Base-by-base conservation (phyloP, 1,140 invertebrate species). In the Trichonephila clavipes region DNA sequence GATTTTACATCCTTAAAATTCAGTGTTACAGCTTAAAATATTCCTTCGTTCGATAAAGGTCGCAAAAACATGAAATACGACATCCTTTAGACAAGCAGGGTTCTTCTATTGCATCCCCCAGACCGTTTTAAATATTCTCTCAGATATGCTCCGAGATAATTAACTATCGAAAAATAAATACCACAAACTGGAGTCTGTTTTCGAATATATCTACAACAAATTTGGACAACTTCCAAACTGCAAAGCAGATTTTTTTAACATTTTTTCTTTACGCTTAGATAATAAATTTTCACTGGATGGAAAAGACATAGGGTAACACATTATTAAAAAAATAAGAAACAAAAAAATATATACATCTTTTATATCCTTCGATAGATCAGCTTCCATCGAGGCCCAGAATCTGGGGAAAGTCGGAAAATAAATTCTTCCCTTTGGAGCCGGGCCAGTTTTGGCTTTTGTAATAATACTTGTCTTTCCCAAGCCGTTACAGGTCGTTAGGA, bases 401-500 rank as follows among this genome's bases (percentile, higher is more conserved):
- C 72, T 7, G 28, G 34, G 34, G 40, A 77, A 77, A 77, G 18
- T 16, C 28, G 14, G 34, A 18, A 51, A 24, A 58, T 58, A 83
- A 83, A 58, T 83, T 83, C 24, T n/a, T 8, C 4, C 8, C 51
- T 14, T 58, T 83, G 82, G 82, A 83, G 51, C 14, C n/a, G 10
- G 82, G 40, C 82, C 82, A 83, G 44, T 58, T 34, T 77, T 28
- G 3, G 24, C 12, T 40, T 34, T 34, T 19, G 72, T 77, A 77
- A 77, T 77, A 77, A 77, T 77, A 77, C 28, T 58, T n/a, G 44
- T 83, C 51, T 83, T 83, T 83, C 2, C 21, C 21, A 58, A 24
- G 44, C 44, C 40, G 82, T 58, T 51, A 83, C 82, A 58, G 82
- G 5, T 83, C 82, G 28, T 83, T 83, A 83, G 21, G 51, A 58